Evolutionary conservation across 53 echinoderm and acorn worm species (phyloP).

Genomic region (Crossaster papposus): DNA sequence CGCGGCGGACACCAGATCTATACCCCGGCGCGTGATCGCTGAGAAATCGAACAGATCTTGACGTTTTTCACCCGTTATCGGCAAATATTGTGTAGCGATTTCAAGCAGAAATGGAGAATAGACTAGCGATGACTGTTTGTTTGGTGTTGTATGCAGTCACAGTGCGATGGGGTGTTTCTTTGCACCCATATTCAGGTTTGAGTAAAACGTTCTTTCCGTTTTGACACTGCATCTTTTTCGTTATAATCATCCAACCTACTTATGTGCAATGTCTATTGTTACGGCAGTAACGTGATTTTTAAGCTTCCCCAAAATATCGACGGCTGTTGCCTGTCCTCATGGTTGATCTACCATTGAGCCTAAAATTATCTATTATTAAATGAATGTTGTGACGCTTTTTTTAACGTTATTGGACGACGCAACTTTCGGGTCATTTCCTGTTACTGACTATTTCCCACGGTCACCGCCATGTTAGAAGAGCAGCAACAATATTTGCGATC

Average conservation of each 20-base stretch:
- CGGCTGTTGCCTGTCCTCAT: too few relatives aligned
- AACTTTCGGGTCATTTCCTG: too few relatives aligned
- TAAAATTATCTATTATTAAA: too few relatives aligned
- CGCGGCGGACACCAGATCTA: neutral
- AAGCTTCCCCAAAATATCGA: too few relatives aligned
- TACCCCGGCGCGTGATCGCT: too few relatives aligned
- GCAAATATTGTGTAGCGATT: neutral
- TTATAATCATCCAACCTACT: neutral
- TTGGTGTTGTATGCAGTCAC: slow-evolving; percentile 55
- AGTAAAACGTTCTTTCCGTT: neutral
- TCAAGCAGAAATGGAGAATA: slow-evolving; percentile 32
- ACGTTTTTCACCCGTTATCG: neutral
- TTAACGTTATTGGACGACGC: too few relatives aligned
- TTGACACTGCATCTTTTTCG: slow-evolving; percentile 24
- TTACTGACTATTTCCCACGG: too few relatives aligned
- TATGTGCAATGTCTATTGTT: neutral
- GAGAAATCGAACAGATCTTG: neutral
- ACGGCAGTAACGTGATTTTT: neutral
- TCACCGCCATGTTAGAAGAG: too few relatives aligned
- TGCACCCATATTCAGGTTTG: slow-evolving; percentile 88
- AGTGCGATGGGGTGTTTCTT: slow-evolving; percentile 79
- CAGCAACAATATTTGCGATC: too few relatives aligned
- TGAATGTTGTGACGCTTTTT: too few relatives aligned
- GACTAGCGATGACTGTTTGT: slow-evolving; percentile 41
- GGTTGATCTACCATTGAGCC: too few relatives aligned